These are phyloP conservation scores for Lepidurus arcticus DNA, from an alignment of 1,140 invertebrate species.

Conservation along the genomic window DNA sequence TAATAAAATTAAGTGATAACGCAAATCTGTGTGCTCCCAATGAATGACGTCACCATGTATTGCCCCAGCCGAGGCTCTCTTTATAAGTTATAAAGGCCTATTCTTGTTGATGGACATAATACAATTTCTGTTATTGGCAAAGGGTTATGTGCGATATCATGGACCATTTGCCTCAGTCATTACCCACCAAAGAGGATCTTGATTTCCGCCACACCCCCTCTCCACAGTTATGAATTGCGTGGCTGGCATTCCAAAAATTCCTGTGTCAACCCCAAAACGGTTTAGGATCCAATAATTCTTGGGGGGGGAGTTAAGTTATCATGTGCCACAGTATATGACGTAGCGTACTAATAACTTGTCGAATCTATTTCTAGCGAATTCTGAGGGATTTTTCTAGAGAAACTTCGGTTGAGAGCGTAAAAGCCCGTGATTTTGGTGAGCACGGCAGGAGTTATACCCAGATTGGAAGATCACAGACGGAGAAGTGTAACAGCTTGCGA, in stretches of 20 bases:
- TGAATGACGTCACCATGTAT: too few species aligned
- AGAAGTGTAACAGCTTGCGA: conserved; percentile 6
- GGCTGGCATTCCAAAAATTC: conserved; percentile 11
- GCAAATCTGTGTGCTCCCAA: too few species aligned
- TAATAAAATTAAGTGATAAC: too few species aligned
- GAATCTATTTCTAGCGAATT: too few species aligned
- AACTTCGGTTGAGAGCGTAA: too few species aligned
- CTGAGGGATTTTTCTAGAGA: too few species aligned
- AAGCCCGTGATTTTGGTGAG: too few species aligned
- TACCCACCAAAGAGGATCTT: not conserved
- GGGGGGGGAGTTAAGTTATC: not conserved
- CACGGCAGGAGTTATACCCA: too few species aligned
- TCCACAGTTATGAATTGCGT: conserved; percentile 6
- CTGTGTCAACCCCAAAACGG: not conserved
- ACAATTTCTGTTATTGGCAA: not conserved
- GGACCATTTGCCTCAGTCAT: not conserved
- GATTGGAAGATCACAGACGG: not conserved
- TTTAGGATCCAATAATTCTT: not conserved
- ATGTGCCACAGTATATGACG: not conserved
- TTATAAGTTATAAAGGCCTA: not conserved
- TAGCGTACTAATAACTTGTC: too few species aligned
- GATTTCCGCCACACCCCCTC: not conserved
- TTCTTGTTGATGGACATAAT: not conserved
- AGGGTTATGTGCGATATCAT: conserved; percentile 13
- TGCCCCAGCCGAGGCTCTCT: not conserved